Conservation (phyloP, 2,797 vertebrate species). For the Malurus splendens region DNA sequence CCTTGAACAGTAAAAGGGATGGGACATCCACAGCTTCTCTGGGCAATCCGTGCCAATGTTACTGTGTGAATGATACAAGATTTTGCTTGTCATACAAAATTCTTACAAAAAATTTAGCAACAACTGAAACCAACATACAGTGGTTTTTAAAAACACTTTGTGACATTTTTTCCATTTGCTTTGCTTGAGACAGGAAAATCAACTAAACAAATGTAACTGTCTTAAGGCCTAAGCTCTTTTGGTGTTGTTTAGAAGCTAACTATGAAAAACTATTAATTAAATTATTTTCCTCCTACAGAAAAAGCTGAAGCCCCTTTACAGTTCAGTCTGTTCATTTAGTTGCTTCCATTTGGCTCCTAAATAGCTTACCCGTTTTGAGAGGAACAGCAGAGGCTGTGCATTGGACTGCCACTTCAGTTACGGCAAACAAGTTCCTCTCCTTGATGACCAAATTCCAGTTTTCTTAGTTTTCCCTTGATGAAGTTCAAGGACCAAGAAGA, state of each 20-base stretch:
- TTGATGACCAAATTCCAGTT: neutral
- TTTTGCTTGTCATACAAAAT: neutral
- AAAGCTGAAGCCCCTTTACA: neutral
- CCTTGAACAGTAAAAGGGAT: neutral
- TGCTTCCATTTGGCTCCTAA: neutral
- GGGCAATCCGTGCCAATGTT: neutral
- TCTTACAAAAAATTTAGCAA: neutral
- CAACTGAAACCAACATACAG: neutral
- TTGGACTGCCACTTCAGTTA: neutral
- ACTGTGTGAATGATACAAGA: neutral
- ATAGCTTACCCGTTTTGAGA: accelerated
- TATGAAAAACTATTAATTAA: neutral
- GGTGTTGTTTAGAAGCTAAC: neutral
- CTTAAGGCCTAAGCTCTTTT: neutral
- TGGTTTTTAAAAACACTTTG: neutral
- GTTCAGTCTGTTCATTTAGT: neutral
- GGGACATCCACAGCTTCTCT: neutral
- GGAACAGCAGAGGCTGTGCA: neutral
- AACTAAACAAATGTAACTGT: neutral
- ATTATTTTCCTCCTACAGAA: neutral
- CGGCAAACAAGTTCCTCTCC: neutral
- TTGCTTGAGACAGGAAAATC: neutral
- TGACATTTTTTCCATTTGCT: neutral
- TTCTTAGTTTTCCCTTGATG: neutral
- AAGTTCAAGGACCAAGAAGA: neutral